Evolutionary conservation across 2,113 vertebrate species (phyloP), one percentile per base, ranked within the genome.

Genomic region (Euleptes europaea): DNA sequence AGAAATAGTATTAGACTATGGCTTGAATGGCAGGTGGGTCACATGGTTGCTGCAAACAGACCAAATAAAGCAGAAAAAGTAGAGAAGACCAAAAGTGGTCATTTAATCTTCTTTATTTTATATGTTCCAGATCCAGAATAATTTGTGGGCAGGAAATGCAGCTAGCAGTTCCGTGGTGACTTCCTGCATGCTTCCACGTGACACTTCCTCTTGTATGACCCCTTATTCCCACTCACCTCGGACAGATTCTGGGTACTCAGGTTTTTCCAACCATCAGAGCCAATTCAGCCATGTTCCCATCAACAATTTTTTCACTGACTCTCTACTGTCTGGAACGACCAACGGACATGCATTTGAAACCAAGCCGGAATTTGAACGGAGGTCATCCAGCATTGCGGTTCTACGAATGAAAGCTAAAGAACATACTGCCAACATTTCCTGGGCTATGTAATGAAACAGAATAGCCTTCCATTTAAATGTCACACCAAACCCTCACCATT

Each of bases 371-470:
- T 98, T 99, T 70, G 99, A 99, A 96, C 95, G 99, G 84, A 97
- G 99, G 74, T 99, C 99, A 38, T 99, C 99, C 92, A 99, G 98
- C 93, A 99, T 99, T 42, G 99, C 99, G 4, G 99, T 99, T 91
- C 97, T 99, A 95, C 97, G 99, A 92, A 99, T 99, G 99, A 99
- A 99, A 95, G 99, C 98, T 93, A 99, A 99, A 93, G 99, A 99
- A 95, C 99, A 99, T 87, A 92, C 99, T 67, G 99, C 99, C 91
- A 99, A 99, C 96, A 99, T 99, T 95, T 98, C 99, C 84, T 99
- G 99, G 99, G 97, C 98, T 92, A 98, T 99, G 97, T 99, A 98
- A 98, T 94, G 94, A 84, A 92, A 85, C 87, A 94, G 87, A 92
- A 88, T 73, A 26, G 21, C 51, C 79, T 80, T 10, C 42, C 3